Evolutionary conservation across 2,113 vertebrate species (phyloP), one percentile per base, ranked within the genome.

Genomic region (Eurystomus gularis): DNA sequence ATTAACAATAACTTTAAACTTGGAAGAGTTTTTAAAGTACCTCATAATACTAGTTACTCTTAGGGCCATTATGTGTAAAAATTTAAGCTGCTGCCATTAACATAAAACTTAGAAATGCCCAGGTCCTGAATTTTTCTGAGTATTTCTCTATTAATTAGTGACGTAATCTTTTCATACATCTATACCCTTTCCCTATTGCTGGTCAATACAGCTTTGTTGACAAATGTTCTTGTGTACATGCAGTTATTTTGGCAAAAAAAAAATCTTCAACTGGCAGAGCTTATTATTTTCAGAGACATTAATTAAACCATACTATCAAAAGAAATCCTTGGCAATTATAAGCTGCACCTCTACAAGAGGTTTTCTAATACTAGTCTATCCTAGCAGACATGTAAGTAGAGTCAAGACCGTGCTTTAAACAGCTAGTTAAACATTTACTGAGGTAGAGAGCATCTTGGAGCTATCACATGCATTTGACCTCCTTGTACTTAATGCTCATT

Each of bases 371-470:
- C 9, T 35, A 33, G 52, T 57, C 79, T 73, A n/a, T 58, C 16
- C 68, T 58, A 73, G 46, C 44, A 91, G 84, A 84, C 11, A 29
- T 23, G 12, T 44, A 84, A 95, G 72, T 37, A 84, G 42, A 91
- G 81, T 26, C 46, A 86, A 89, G 54, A 83, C 35, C 39, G 88
- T 16, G n/a, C 9, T 71, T 92, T 90, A 61, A 94, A 80, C 39
- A 86, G 49, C 54, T 31, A 80, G 77, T 62, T 89, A 84, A 91
- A 96, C 39, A 51, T 68, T 78, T 79, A 84, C 72, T 51, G 81
- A 91, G 46, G 69, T 61, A 88, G 58, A 79, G 42, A 89, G 29
- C 90, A 71, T 97, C 87, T 91, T 26, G 89, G 72, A 93, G 84
- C 77, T 91, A 5, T 26, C 89, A 91, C 19, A 58, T 33, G 51